Evolutionary conservation across 2,888 invertebrate genomes (phyloP).

Genomic region (Prosopocoilus inquinatus): DNA sequence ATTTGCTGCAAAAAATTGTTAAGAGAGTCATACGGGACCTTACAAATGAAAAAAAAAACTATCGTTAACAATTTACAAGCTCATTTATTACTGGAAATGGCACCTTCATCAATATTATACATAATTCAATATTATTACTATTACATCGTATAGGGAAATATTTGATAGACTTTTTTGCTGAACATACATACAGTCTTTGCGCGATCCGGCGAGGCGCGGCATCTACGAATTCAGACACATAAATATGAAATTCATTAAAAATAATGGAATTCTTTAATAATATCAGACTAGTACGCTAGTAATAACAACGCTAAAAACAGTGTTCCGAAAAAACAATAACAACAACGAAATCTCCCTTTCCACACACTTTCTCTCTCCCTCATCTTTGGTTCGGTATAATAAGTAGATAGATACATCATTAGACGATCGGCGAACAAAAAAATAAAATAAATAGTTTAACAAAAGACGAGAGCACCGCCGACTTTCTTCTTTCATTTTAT

Average conservation of each 20-base stretch:
- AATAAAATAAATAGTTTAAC: constrained; percentile 3
- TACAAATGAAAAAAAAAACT: not conserved
- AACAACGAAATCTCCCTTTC: constrained; percentile 1
- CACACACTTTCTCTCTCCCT: not conserved
- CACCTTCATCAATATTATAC: constrained; percentile 27
- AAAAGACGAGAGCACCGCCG: constrained; percentile 1
- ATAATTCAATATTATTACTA: constrained; percentile 12
- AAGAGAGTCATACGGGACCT: too few relatives aligned
- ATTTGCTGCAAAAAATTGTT: too few relatives aligned
- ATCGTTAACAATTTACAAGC: constrained; percentile 23
- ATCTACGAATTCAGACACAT: not conserved
- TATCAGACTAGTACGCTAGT: constrained; percentile 19
- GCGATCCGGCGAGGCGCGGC: not conserved
- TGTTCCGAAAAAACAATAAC: not conserved
- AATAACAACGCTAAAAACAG: constrained; percentile 13
- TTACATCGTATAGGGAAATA: constrained; percentile 10
- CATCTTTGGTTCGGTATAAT: constrained; percentile 5
- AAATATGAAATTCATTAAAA: not conserved
- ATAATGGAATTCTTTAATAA: constrained; percentile 15
- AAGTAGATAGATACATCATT: constrained; percentile 5
- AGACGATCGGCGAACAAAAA: constrained; percentile 4
- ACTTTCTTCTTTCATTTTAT: not conserved
- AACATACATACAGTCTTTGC: constrained; percentile 11
- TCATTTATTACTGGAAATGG: constrained; percentile 30
- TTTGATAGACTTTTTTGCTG: constrained; percentile 4